A percentile compares a stretch with the other conserved stretches of the same genome.
phyloP scores from a whole-genome alignment of 2,113 vertebrate genomes.

The Corythaeola cristata region DNA sequence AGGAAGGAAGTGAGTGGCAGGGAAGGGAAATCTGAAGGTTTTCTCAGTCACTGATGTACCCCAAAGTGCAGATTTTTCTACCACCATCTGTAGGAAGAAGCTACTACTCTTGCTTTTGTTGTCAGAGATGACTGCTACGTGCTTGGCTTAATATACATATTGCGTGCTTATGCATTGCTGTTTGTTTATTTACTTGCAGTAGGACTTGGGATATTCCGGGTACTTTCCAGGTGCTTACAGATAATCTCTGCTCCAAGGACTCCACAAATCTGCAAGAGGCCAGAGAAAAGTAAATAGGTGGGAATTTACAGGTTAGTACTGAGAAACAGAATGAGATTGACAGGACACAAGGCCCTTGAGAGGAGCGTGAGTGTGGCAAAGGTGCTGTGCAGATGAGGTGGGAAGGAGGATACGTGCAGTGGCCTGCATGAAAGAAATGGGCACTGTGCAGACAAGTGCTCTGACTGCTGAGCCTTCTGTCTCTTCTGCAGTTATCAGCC shows the following conservation, averaged over 20 bases:
- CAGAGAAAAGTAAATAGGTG: neutral
- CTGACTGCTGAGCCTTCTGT: neutral
- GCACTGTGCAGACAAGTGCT: neutral
- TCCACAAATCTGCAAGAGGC: neutral
- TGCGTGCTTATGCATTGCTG: neutral
- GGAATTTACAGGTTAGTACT: neutral
- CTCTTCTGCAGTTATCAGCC: neutral
- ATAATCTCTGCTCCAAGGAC: neutral
- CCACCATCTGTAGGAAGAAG: neutral
- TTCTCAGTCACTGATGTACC: neutral
- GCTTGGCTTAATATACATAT: neutral
- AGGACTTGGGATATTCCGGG: neutral
- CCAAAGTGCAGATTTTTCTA: neutral
- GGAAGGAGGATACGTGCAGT: neutral
- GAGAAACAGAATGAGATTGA: neutral
- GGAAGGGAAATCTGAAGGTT: neutral
- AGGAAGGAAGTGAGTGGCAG: neutral
- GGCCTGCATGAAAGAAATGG: neutral
- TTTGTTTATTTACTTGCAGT: conserved; percentile 2
- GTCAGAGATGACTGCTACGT: neutral
- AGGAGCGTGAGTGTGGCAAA: neutral
- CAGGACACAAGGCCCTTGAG: neutral
- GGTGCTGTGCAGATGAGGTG: neutral
- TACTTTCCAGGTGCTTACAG: neutral
- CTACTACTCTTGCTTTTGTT: neutral